Evolutionary conservation across 2,113 vertebrate species (phyloP), one percentile per base, ranked within the genome.

Genomic region (Halichoerus grypus): DNA sequence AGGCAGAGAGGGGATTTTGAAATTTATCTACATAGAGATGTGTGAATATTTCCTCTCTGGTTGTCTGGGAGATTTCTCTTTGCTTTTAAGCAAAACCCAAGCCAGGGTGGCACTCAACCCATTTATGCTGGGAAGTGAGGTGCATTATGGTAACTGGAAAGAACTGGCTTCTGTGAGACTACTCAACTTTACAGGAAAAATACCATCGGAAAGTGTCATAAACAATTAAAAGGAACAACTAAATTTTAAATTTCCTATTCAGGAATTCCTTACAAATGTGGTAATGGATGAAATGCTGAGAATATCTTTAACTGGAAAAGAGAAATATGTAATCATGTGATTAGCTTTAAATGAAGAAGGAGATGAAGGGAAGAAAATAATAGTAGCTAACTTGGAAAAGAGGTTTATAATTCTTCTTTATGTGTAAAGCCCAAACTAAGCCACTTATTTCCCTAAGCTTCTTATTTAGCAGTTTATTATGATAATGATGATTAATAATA

Each of bases 61-160:
- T 49, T 79, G 18, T 46, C 59, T 31, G 4, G 24, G 71, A 72
- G 49, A 33, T 88, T 86, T 88, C 76, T 55, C 67, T 96, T 57
- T 31, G 94, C 94, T 97, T 97, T 97, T 94, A 97, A 97, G 88
- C 84, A 88, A 88, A 77, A 63, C 94, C 93, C 94, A 72, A 53
- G 42, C n/a, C 80, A 86, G 72, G 31, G 53, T 80, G 55, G 91
- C 81, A 95, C 86, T 92, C 49, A 69, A 85, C 22, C 55, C 49
- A 91, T 72, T 97, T 88, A 55, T 42, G 51, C 88, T 77, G 83
- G 92, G 97, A 97, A 97, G 77, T 76, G 61, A n/a, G 63, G 19
- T 86, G 16, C 69, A 90, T 96, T 97, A 96, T 13, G 80, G 33
- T 67, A 87, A 90, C 13, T 19, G 24, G 9, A 61, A 89, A 89